Evolutionary conservation across 2,797 vertebrate genomes (phyloP).

Genomic region (Tarsius wallacei): DNA sequence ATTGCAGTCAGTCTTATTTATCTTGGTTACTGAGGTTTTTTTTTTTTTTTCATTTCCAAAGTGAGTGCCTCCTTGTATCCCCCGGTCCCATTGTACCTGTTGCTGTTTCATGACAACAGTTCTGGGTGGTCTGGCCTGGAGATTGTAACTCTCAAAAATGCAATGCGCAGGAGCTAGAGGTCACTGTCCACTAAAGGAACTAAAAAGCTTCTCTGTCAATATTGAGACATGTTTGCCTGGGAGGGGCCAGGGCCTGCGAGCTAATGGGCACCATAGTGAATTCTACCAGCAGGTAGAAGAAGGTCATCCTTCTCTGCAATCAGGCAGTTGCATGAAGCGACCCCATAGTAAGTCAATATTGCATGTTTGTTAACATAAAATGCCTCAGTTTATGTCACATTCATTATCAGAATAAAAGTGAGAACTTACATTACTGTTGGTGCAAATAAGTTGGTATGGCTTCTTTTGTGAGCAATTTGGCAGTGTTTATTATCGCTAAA

Average conservation of each 20-base stretch:
- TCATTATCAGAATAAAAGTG: neutral
- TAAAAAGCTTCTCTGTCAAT: neutral
- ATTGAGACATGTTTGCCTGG: neutral
- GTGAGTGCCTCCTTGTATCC: neutral
- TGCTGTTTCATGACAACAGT: neutral
- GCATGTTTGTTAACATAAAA: neutral
- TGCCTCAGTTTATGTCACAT: neutral
- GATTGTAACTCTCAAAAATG: neutral
- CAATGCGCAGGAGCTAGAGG: neutral
- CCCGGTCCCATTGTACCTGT: fast-evolving
- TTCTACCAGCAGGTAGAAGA: no score
- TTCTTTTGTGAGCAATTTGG: neutral
- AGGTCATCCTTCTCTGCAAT: neutral
- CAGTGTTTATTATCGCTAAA: constrained; percentile 5
- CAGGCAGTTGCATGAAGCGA: neutral
- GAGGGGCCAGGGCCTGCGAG: neutral
- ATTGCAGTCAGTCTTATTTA: neutral
- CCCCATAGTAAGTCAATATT: neutral
- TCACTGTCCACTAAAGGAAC: neutral
- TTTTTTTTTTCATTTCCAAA: neutral
- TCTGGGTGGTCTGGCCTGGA: neutral
- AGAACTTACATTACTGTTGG: neutral
- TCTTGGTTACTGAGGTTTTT: neutral
- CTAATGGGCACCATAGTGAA: neutral
- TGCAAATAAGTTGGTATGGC: neutral